These are phyloP conservation scores for Chironomus tepperi DNA, from an alignment of 1,140 invertebrate genomes.

Conservation along the genomic window DNA sequence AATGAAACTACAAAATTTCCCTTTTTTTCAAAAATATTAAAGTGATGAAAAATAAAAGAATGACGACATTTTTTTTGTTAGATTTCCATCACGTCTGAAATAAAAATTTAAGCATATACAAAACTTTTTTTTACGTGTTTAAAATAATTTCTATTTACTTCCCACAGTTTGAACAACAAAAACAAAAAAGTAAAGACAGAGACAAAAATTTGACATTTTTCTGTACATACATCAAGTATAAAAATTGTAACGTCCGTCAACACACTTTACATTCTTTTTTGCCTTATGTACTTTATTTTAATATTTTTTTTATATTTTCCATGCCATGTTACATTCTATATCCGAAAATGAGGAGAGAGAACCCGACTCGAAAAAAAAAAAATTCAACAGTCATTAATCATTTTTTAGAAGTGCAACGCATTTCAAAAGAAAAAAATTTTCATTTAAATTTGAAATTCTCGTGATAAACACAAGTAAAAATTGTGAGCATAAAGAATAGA, in stretches of 20 bases:
- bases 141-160: not conserved
- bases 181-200: not conserved
- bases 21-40: not conserved
- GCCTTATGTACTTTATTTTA: not conserved
- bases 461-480: conserved; percentile 19
- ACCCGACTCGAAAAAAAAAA: not conserved
- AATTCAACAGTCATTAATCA: conserved; percentile 17
- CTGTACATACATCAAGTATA: not conserved
- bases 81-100: not conserved
- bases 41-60: conserved; percentile 14
- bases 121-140: not conserved
- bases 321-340: not conserved
- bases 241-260: conserved; percentile 18
- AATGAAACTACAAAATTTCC: not conserved
- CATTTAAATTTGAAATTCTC: conserved; percentile 16
- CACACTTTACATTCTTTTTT: conserved; percentile 10
- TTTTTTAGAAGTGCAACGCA: conserved; percentile 20
- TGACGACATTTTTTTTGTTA: not conserved
- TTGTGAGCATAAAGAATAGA: not conserved
- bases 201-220: conserved; percentile 1
- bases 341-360: not conserved
- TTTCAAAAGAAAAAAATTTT: not conserved
- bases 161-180: not conserved
- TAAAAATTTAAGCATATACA: not conserved
- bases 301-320: no score